Evolutionary conservation across 2,888 invertebrate species (phyloP).

Genomic region (Camptogramma bilineatum): DNA sequence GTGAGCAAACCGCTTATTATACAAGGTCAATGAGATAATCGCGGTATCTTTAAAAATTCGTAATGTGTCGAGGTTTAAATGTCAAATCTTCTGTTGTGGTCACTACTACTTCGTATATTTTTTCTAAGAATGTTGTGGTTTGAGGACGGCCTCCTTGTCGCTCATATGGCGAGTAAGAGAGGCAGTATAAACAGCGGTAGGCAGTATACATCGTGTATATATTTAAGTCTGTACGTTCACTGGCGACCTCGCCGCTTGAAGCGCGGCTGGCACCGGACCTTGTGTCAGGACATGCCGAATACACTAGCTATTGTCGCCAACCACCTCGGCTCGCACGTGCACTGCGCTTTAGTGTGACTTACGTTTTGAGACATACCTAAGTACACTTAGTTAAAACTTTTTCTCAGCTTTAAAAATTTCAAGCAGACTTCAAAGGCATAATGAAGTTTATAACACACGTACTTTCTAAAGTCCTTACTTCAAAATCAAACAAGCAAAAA

Average conservation of each 20-base stretch:
- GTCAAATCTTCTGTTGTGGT: slow-evolving; percentile 32
- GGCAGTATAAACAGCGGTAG: slow-evolving; percentile 42
- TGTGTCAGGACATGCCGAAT: slow-evolving; percentile 63
- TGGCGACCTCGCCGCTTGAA: slow-evolving; percentile 68
- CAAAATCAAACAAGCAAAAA: no score
- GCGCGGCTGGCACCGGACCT: slow-evolving; percentile 67
- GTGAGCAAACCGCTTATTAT: neutral
- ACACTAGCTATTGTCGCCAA: slow-evolving; percentile 53
- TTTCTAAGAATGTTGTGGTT: slow-evolving; percentile 35
- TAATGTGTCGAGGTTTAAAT: slow-evolving; percentile 33
- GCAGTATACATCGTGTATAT: slow-evolving; percentile 56
- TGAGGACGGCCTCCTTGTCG: slow-evolving; percentile 36
- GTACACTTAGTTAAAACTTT: no score
- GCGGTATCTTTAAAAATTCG: slow-evolving; percentile 11
- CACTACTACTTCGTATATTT: slow-evolving; percentile 16
- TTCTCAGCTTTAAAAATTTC: no score
- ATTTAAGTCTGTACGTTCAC: slow-evolving; percentile 75
- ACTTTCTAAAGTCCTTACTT: slow-evolving; percentile 7
- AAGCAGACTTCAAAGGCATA: no score
- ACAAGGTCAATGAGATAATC: slow-evolving; percentile 30
- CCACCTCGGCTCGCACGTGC: slow-evolving; percentile 46
- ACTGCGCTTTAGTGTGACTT: slow-evolving; percentile 50
- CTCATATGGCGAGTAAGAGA: slow-evolving; percentile 42
- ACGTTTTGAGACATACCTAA: slow-evolving; percentile 40
- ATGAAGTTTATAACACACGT: no score